Conservation (phyloP, 2,113 vertebrate genomes). For the Nyctereutes procyonoides region DNA sequence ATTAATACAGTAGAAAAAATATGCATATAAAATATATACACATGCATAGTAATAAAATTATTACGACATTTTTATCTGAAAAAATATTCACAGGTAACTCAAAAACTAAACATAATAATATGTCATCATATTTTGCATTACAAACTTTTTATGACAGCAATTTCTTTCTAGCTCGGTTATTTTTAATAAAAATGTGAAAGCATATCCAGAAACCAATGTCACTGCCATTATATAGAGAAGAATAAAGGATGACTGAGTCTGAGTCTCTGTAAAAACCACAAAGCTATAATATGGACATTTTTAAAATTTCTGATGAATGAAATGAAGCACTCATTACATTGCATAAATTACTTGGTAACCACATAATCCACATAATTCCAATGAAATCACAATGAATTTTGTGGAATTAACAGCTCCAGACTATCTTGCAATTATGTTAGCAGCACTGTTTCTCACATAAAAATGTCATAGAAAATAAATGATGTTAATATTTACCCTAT, state of each 20-base stretch:
- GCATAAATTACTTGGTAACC: slow-evolving; percentile 73
- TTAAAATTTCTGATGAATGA: slow-evolving; percentile 51
- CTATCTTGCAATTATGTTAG: not conserved
- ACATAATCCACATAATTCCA: slow-evolving; percentile 57
- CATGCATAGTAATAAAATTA: slow-evolving; percentile 49
- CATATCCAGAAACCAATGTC: slow-evolving; percentile 30
- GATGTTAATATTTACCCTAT: slow-evolving; percentile 50
- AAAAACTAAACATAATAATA: slow-evolving; percentile 58
- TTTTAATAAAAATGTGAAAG: slow-evolving; percentile 60
- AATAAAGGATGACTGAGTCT: slow-evolving; percentile 34
- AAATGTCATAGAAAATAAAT: slow-evolving; percentile 63
- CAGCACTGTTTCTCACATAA: slow-evolving; percentile 47
- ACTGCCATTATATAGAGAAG: not conserved
- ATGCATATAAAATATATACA: not conserved
- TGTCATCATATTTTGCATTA: slow-evolving; percentile 5
- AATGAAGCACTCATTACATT: slow-evolving; percentile 41
- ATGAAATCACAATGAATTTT: slow-evolving; percentile 69
- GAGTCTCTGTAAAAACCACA: not conserved
- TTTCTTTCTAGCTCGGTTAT: slow-evolving; percentile 31
- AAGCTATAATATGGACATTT: not conserved
- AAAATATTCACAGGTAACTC: not conserved
- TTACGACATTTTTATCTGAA: slow-evolving; percentile 34
- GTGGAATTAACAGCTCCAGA: slow-evolving; percentile 68
- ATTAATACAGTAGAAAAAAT: slow-evolving; percentile 33
- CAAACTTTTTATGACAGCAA: not conserved